Base-by-base conservation (phyloP, 2,797 vertebrate genomes). In the Spinus olivaceus region DNA sequence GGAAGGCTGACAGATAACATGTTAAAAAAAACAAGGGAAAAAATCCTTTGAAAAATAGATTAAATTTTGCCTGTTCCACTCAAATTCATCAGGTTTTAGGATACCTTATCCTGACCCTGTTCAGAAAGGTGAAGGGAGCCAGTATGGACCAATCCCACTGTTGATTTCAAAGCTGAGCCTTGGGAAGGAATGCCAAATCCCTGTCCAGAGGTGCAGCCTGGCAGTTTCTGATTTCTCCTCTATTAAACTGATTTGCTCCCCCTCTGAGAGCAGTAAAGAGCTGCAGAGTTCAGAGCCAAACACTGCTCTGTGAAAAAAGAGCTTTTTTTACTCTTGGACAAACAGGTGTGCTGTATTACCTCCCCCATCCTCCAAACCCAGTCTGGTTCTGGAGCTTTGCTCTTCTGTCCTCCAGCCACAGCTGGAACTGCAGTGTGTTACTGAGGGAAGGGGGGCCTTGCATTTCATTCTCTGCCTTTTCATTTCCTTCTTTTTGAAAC, bases 361-460 rank as follows among this genome's bases (percentile, higher is more conserved):
- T 3, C 3, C 6, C 4, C 44, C 41, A 22, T 64, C 57, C 50
- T 57, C 21, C 57, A 70, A 33, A 57, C 28, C 20, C 46, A 7
- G 2, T 10, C 1, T 25, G n/a, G 23, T n/a, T n/a, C 46, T 64
- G n/a, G 61, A 71, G 28, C 71, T 53, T 60, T 24, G 30, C 66
- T 61, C 1, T 25, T 18, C 49, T 11, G 5, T 39, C 3, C 49
- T 56, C 12, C 33, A 20, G 21, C n/a, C 54, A 6, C 63, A 56
- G 20, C 1, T 0, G 30, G 53, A 44, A 0, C 44, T 67, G 6
- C 5, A 1, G 1, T 6, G 11, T 0, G 3, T n/a, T 39, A 23
- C 5, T 32, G 18, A 3, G 6, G 23, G 37, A 32, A 50, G 30
- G 42, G 32, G 30, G 42, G n/a, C 3, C 41, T 44, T 30, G 35